Base-by-base conservation (phyloP, 2,113 vertebrate species). In the Phoxinus phoxinus region DNA sequence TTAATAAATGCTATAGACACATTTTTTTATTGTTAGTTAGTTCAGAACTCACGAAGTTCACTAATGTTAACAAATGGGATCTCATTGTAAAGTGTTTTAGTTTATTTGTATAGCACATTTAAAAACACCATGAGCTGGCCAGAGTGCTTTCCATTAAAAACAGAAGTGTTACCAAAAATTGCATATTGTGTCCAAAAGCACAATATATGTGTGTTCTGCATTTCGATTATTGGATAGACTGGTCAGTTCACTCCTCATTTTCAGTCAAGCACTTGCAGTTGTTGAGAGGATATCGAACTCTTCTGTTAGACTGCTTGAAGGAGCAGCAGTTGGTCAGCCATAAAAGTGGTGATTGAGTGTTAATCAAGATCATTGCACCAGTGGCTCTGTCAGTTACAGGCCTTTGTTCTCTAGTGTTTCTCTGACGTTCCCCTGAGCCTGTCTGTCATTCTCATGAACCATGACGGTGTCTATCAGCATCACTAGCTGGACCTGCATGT, bases 301-400 rank as follows among this genome's bases (percentile, higher is more conserved):
- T 81, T 71, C 77, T 59, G 65, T 65, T 81, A 19, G 83, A 53
- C 63, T 73, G 79, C 85, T 69, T 53, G 74, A 87, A 89, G 85
- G 78, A 69, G 67, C 85, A 77, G 79, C 21, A 69, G 79, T 82
- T 75, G 81, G 71, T 89, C 83, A 85, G 86, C 81, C 86, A 84
- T 88, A 85, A 90, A 89, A 89, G 80, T 82, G 63, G 83, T 79
- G 86, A 89, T 86, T 86, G 81, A 86, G 58, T 83, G 41, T 89
- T 90, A 89, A 90, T 91, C 85, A 89, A 86, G 87, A 81, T 78
- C 81, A 59, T 75, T 87, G 76, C 81, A 91, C 67, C 87, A 91
- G 89, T 88, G 84, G 86, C 78, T 87, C 82, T 82, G 83, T 84
- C 88, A 87, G 86, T 88, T 87, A 86, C 77, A 79, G 48, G 65